phyloP scores from a whole-genome alignment of 2,113 vertebrate genomes.

The Zosterops borbonicus region DNA sequence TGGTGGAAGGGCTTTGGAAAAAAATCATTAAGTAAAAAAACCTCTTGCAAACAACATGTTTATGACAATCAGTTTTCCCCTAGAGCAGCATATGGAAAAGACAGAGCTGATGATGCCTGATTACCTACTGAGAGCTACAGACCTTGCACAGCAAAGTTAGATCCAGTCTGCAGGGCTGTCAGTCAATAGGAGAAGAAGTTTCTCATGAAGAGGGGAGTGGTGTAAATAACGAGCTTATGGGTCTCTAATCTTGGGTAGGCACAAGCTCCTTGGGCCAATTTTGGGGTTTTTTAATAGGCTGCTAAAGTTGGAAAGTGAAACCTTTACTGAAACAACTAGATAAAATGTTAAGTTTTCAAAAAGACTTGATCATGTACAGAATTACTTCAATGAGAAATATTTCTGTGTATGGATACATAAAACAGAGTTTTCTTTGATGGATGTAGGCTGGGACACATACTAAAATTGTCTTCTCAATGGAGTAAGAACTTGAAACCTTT shows the following conservation, averaged over 20 bases:
- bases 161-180: neutral
- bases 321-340: neutral
- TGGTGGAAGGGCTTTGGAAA: neutral
- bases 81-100: neutral
- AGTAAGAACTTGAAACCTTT: neutral
- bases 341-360: neutral
- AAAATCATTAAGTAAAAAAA: neutral
- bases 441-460: neutral
- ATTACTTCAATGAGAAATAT: neutral
- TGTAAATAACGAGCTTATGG: neutral
- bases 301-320: neutral
- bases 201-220: neutral
- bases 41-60: neutral
- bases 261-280: neutral
- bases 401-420: neutral
- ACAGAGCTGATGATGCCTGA: neutral
- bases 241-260: neutral
- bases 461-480: neutral
- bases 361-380: accelerated
- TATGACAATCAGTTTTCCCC: neutral
- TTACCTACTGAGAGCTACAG: neutral
- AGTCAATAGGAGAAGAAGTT: neutral
- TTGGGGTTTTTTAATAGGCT: neutral
- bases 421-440: neutral
- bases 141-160: neutral